These are phyloP conservation scores for Agrilus cyanescens DNA, from an alignment of 2,888 invertebrate species.

Conservation along the genomic window DNA sequence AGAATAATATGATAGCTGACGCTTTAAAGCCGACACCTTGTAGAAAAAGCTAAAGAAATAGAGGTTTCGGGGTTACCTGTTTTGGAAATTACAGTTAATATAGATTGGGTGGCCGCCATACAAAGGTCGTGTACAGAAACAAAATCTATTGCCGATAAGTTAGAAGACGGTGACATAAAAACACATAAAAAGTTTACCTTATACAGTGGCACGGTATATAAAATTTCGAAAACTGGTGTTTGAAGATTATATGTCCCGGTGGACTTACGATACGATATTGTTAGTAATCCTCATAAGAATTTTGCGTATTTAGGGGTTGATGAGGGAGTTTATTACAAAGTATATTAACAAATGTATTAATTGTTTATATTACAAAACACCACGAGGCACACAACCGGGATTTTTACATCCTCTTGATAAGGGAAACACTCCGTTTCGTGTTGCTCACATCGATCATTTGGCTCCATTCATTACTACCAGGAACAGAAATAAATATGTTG, in stretches of 20 bases:
- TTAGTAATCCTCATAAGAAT: no score
- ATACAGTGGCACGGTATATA: conserved; percentile 11
- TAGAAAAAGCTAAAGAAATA: conserved; percentile 9
- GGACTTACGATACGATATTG: conserved; percentile 5
- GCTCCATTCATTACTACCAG: conserved; percentile 28
- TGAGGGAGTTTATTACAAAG: conserved; percentile 19
- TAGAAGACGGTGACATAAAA: conserved; percentile 12
- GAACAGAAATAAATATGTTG: conserved; percentile 22
- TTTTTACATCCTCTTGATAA: conserved; percentile 26
- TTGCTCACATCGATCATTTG: conserved; percentile 30
- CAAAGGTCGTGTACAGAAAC: conserved; percentile 4
- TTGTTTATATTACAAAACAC: conserved; percentile 23
- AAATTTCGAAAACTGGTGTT: conserved; percentile 4
- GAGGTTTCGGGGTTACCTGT: conserved; percentile 10
- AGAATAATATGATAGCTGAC: conserved; percentile 12
- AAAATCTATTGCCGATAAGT: conserved; percentile 1
- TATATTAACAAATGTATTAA: conserved; percentile 21
- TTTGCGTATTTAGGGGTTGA: conserved; percentile 20
- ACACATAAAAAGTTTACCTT: conserved; percentile 8
- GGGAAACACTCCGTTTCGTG: conserved; percentile 27
- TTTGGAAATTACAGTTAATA: no score
- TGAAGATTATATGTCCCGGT: conserved; percentile 10
- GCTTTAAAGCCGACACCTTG: conserved; percentile 14
- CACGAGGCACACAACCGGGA: conserved; percentile 15
- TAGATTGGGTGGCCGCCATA: conserved; percentile 5